Base-by-base conservation (phyloP, 2,113 vertebrate genomes). In the Scortum barcoo region DNA sequence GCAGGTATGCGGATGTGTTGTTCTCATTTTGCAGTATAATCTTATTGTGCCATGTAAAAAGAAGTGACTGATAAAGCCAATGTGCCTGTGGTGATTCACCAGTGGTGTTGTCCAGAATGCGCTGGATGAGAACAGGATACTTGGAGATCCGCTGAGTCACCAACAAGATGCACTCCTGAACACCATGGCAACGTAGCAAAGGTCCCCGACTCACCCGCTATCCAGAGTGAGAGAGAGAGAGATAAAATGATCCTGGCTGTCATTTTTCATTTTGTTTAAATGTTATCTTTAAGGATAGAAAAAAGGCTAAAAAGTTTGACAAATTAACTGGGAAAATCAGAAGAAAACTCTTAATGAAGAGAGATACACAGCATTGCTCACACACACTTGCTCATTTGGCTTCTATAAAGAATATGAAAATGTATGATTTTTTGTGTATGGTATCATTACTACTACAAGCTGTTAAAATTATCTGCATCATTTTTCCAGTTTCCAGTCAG, bases 111-210 rank as follows among this genome's bases (percentile, higher is more conserved):
- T 97, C 96, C 75, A 97, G 93, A 88, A 99, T 98, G 26, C 97
- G 95, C 85, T 95, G 95, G 30, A 99, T 90, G 36, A 99, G 97
- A 60, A 97, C 97, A 0, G 97, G 98, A 86, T 99, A 99, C 90
- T 99, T 98, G 78, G 97, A 99, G 92, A 98, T 97, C 48, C 97
- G 94, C 88, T 99, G 98, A 0, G 97, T 99, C 86, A 99, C 97
- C 90, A 99, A 93, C 67, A 99, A 86, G 88, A 97, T 97, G 92
- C 98, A 99, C 80, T 99, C 97, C 51, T 96, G 98, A 33, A 97
- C 94, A 0, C 98, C 98, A 2, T 98, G 96, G n/a, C 97, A 94
- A 62, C 97, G 96, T 0, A 98, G 93, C 80, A 97, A 93, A 0
- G 96, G 93, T 0, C 95, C 95, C 3, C 97, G 94, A 0, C 94